Percentiles rank a stretch among this genome's conserved stretches.
These are phyloP conservation scores for Euborellia annulipes DNA, from an alignment of 1,140 invertebrate genomes.

Conservation along the genomic window DNA sequence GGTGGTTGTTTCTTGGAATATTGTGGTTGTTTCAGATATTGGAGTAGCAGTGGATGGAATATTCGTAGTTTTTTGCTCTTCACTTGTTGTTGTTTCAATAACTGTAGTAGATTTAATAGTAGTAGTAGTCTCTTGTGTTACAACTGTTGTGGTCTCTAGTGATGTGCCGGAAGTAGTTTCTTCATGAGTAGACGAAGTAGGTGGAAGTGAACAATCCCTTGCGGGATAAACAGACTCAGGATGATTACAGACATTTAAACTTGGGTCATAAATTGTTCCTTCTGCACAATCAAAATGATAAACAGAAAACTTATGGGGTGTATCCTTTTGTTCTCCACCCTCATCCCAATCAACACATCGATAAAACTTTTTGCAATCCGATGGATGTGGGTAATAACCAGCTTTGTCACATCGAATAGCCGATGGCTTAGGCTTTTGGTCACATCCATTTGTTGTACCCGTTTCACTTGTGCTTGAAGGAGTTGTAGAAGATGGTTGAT, in stretches of 20 bases:
- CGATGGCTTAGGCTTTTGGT: conserved; percentile 7
- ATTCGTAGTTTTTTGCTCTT: conserved; percentile 4
- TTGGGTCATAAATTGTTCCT: conserved; percentile 39
- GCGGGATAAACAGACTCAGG: conserved; percentile 33
- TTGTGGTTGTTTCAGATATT: conserved; percentile 12
- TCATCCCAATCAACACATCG: conserved; percentile 44
- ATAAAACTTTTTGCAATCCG: conserved; percentile 53
- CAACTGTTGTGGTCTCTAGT: background rate
- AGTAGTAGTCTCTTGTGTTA: background rate
- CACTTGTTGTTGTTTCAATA: background rate
- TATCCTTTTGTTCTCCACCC: conserved; percentile 19
- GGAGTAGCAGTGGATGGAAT: conserved; percentile 11
- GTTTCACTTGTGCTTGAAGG: background rate
- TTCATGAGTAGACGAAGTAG: background rate
- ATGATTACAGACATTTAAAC: conserved; percentile 34
- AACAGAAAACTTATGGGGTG: conserved; percentile 41
- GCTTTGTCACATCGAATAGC: conserved; percentile 30
- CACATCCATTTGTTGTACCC: conserved; percentile 11
- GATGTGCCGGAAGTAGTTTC: no score
- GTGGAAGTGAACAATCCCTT: conserved; percentile 25
- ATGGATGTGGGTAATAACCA: conserved; percentile 46
- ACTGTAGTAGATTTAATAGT: background rate
- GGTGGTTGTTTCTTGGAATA: conserved; percentile 16
- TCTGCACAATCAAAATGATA: conserved; percentile 33
- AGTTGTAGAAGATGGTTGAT: background rate